A percentile compares a stretch with the other conserved stretches of the same genome.
phyloP scores from a whole-genome alignment of 2,888 invertebrate species.

The Xanthia icteritia region DNA sequence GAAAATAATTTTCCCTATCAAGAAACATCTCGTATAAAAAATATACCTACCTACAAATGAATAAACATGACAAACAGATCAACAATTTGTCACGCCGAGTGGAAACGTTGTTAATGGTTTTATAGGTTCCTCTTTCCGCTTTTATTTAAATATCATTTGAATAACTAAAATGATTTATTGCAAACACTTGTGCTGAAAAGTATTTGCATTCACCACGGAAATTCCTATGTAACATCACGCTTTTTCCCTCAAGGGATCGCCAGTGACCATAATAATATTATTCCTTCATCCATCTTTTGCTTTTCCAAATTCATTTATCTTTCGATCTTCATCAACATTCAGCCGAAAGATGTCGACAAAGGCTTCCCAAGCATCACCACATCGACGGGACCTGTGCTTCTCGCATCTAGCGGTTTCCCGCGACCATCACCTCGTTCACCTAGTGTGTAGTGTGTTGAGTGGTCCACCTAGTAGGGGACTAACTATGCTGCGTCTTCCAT shows the following conservation, averaged over 20 bases:
- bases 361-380: too few species aligned
- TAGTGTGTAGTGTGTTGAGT: too few species aligned
- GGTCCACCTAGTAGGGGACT: too few species aligned
- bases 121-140: constrained; percentile 50
- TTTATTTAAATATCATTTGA: constrained; percentile 46
- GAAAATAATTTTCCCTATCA: neutral
- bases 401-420: neutral
- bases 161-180: constrained; percentile 23
- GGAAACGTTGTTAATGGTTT: constrained; percentile 42
- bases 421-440: too few species aligned
- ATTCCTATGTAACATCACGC: neutral
- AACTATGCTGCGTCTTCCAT: neutral
- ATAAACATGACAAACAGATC: constrained; percentile 48
- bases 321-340: neutral
- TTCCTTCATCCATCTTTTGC: neutral
- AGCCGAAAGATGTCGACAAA: neutral
- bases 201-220: neutral
- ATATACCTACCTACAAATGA: constrained; percentile 22
- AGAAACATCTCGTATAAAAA: constrained; percentile 12
- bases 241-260: neutral
- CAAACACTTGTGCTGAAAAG: neutral
- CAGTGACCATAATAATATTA: neutral
- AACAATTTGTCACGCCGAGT: constrained; percentile 37
- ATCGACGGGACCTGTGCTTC: neutral
- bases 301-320: neutral